Evolutionary conservation across 2,113 vertebrate genomes (phyloP).

Genomic region (Sebastes schlegelii): DNA sequence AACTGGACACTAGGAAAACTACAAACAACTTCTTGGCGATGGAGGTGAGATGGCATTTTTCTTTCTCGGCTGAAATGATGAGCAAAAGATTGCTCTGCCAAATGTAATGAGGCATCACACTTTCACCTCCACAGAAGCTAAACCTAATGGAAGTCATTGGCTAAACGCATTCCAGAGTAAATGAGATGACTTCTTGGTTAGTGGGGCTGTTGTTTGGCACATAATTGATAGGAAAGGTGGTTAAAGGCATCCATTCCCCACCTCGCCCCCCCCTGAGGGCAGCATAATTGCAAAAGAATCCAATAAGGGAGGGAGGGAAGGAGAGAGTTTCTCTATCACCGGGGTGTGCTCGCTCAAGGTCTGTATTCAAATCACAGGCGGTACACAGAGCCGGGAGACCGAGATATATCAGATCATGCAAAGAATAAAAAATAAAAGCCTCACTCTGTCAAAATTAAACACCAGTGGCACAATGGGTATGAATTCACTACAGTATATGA

Average conservation of each 20-base stretch:
- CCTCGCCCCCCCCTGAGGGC: constrained; percentile 46
- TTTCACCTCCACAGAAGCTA: constrained; percentile 74
- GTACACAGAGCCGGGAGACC: constrained; percentile 19
- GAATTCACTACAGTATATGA: constrained; percentile 23
- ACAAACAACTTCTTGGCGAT: constrained; percentile 14
- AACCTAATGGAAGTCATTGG: constrained; percentile 80
- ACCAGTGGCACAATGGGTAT: constrained; percentile 19
- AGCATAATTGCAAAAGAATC: constrained; percentile 75
- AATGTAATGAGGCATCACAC: constrained; percentile 79
- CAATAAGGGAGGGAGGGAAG: constrained; percentile 58
- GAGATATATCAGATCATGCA: constrained; percentile 14
- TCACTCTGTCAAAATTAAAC: constrained; percentile 6
- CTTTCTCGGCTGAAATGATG: constrained; percentile 70
- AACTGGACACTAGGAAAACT: constrained; percentile 27
- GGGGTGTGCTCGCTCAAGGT: constrained; percentile 24
- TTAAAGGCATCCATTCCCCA: constrained; percentile 74
- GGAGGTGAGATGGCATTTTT: constrained; percentile 47
- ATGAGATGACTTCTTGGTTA: constrained; percentile 80
- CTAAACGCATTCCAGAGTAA: constrained; percentile 77
- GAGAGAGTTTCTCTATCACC: constrained; percentile 47
- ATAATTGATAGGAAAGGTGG: constrained; percentile 80
- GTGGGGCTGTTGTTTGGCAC: constrained; percentile 72
- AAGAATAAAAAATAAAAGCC: background rate
- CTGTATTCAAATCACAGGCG: constrained; percentile 58
- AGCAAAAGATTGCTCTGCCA: constrained; percentile 75